Percentiles rank a stretch among this genome's conserved stretches.
Conservation (phyloP, 2,888 invertebrate genomes). For the Chelonus formosanus region DNA sequence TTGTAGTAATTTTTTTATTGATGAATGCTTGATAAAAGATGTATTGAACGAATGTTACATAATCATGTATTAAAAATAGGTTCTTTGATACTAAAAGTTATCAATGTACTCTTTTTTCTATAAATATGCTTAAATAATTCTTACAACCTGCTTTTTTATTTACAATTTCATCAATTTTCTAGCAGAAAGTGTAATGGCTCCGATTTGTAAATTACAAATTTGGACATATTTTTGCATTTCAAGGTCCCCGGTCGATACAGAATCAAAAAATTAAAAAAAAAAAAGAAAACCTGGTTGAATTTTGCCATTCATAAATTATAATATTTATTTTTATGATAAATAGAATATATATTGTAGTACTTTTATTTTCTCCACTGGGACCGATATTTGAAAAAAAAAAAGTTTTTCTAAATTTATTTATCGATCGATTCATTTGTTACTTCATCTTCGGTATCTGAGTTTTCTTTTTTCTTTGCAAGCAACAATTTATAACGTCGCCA, state of each 20-base stretch:
- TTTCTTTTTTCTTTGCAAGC: slow-evolving; percentile 36
- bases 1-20: neutral
- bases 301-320: no score
- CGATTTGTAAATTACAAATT: neutral
- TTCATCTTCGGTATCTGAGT: neutral
- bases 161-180: neutral
- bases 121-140: slow-evolving; percentile 44
- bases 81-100: slow-evolving; percentile 42
- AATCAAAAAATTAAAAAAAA: no score
- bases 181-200: neutral
- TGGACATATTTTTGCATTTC: no score
- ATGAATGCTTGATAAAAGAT: neutral
- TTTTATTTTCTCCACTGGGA: no score
- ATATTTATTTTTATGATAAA: neutral
- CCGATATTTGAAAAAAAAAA: neutral
- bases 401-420: neutral
- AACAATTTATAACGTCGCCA: slow-evolving; percentile 55
- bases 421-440: neutral
- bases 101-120: slow-evolving; percentile 42
- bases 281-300: no score
- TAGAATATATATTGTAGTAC: no score
- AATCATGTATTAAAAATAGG: slow-evolving; percentile 34
- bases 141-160: slow-evolving; percentile 9
- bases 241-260: no score
- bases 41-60: neutral